These are phyloP conservation scores for Scortum barcoo DNA, from an alignment of 2,113 vertebrate genomes.

Conservation along the genomic window DNA sequence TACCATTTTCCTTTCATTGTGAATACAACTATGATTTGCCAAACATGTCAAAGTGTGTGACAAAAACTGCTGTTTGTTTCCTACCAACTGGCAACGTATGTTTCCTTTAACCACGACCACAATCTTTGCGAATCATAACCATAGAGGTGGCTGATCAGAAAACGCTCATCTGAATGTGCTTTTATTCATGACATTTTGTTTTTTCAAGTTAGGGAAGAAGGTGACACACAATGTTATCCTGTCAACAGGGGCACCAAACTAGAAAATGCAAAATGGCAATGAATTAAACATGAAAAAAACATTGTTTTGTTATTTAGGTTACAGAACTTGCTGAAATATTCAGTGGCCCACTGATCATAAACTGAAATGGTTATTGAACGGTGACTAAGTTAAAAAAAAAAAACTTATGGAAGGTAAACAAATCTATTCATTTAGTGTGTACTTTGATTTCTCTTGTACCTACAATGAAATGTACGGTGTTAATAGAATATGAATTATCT, in stretches of 20 bases:
- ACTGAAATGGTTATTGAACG: background rate
- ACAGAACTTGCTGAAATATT: background rate
- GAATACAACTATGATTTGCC: background rate
- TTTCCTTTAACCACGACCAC: background rate
- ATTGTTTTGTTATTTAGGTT: too few species aligned
- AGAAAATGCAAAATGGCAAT: background rate
- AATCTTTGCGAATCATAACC: too few species aligned
- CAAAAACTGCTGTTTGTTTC: background rate
- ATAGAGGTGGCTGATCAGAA: too few species aligned
- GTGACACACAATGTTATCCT: background rate
- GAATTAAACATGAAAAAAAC: too few species aligned
- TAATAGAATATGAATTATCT: too few species aligned
- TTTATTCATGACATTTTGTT: too few species aligned
- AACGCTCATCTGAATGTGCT: too few species aligned
- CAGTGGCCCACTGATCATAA: background rate
- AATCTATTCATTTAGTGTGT: background rate
- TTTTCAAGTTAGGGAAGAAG: background rate
- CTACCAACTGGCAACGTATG: background rate
- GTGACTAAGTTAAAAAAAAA: background rate
- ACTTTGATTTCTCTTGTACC: background rate
- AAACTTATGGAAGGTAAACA: too few species aligned
- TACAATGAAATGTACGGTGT: background rate
- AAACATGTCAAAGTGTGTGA: background rate
- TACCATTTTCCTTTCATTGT: background rate
- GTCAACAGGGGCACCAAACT: background rate